Conservation (phyloP, 2,888 invertebrate genomes). For the Mythimna loreyi region DNA sequence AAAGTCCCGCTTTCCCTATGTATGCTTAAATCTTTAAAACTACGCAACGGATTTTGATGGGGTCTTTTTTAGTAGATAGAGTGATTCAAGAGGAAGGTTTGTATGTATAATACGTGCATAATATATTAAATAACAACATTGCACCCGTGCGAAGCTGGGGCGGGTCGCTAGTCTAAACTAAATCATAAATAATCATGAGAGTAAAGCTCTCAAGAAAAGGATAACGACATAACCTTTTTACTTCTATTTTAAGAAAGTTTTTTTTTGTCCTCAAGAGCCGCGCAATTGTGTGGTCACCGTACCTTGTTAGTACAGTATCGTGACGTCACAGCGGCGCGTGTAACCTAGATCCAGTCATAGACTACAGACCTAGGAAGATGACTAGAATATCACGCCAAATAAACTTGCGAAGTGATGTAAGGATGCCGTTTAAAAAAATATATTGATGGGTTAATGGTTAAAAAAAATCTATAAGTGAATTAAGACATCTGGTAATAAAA, state of each 20-base stretch:
- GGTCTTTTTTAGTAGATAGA: too few relatives aligned
- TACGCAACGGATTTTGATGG: too few relatives aligned
- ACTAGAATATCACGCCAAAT: conserved; percentile 47
- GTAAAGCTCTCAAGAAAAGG: neutral
- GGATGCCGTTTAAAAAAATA: neutral
- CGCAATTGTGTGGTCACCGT: conserved; percentile 38
- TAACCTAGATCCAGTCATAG: conserved; percentile 74
- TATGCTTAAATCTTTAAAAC: too few relatives aligned
- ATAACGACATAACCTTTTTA: neutral
- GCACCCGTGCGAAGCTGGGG: too few relatives aligned
- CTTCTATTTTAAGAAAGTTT: neutral
- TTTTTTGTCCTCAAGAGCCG: conserved; percentile 14
- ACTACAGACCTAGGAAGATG: conserved; percentile 36
- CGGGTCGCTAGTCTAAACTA: too few relatives aligned
- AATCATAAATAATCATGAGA: too few relatives aligned
- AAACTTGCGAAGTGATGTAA: neutral
- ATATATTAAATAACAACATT: too few relatives aligned
- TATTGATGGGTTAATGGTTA: neutral
- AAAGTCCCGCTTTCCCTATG: too few relatives aligned
- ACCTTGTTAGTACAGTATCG: conserved; percentile 33
- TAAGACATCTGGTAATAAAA: too few relatives aligned
- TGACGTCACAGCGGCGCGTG: conserved; percentile 72
- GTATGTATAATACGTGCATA: too few relatives aligned
- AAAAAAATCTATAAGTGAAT: too few relatives aligned
- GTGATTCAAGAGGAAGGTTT: too few relatives aligned